phyloP scores from a whole-genome alignment of 2,888 invertebrate genomes.

The Drosophila acutilabella region DNA sequence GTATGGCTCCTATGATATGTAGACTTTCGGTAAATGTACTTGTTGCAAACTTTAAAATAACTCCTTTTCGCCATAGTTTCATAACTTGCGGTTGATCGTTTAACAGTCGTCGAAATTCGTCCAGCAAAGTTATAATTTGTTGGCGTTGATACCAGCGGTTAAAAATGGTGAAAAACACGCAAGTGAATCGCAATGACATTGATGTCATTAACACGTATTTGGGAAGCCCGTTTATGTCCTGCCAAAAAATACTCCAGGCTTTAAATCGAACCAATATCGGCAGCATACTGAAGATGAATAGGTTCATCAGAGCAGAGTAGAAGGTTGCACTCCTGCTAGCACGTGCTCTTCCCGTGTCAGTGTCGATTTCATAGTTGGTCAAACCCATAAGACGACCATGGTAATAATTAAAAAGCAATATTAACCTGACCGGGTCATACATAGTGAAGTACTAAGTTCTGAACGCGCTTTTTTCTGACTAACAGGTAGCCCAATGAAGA shows the following conservation, averaged over 20 bases:
- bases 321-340: conserved; percentile 31
- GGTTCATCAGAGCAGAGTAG: conserved; percentile 21
- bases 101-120: conserved; percentile 8
- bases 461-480: neutral
- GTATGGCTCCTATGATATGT: neutral
- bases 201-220: conserved; percentile 25
- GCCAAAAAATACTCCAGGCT: conserved; percentile 19
- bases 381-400: conserved; percentile 45
- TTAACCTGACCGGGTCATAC: conserved; percentile 24
- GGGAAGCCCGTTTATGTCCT: conserved; percentile 22
- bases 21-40: conserved; percentile 6
- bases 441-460: conserved; percentile 31
- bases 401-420: conserved; percentile 24
- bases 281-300: conserved; percentile 8
- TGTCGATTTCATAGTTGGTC: conserved; percentile 48
- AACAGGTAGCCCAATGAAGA: neutral
- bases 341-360: conserved; percentile 15
- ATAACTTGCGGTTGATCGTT: conserved; percentile 41
- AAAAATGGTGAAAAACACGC: conserved; percentile 33
- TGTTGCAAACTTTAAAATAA: conserved; percentile 40
- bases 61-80: conserved; percentile 39
- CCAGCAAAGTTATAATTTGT: conserved; percentile 30
- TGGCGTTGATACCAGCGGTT: conserved; percentile 53
- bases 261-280: conserved; percentile 8
- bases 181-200: conserved; percentile 16